Conservation (phyloP, 1,140 invertebrate genomes). For the Calephelis virginiensis region DNA sequence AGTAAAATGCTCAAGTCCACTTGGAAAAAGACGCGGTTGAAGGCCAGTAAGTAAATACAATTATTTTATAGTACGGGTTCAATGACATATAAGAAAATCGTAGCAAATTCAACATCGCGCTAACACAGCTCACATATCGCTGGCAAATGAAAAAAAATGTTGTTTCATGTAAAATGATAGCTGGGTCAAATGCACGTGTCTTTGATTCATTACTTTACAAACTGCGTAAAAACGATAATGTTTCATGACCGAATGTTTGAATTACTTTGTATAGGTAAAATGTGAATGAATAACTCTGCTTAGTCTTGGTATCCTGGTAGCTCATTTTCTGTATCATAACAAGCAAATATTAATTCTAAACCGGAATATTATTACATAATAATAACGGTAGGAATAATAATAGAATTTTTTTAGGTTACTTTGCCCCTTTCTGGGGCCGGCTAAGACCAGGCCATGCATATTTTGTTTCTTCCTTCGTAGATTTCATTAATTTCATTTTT, state of each 20-base stretch:
- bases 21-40: too few species aligned
- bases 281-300: neutral
- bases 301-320: neutral
- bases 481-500: too few species aligned
- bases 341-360: too few species aligned
- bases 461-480: too few species aligned
- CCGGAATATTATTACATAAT: too few species aligned
- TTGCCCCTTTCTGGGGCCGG: too few species aligned
- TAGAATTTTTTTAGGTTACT: too few species aligned
- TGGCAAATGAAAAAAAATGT: slow-evolving; percentile 2
- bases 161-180: slow-evolving; percentile 13
- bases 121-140: neutral
- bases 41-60: neutral
- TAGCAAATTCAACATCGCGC: neutral
- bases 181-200: slow-evolving; percentile 14
- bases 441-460: too few species aligned
- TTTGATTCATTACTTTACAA: slow-evolving; percentile 11
- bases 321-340: neutral
- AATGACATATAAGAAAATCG: slow-evolving; percentile 15
- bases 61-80: slow-evolving; percentile 4
- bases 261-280: slow-evolving; percentile 4
- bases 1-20: too few species aligned
- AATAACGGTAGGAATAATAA: too few species aligned
- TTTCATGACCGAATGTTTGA: slow-evolving; percentile 2
- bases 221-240: slow-evolving; percentile 14